Evolutionary conservation across 2,888 invertebrate genomes (phyloP).

Genomic region (Drosophila melanosoma): DNA sequence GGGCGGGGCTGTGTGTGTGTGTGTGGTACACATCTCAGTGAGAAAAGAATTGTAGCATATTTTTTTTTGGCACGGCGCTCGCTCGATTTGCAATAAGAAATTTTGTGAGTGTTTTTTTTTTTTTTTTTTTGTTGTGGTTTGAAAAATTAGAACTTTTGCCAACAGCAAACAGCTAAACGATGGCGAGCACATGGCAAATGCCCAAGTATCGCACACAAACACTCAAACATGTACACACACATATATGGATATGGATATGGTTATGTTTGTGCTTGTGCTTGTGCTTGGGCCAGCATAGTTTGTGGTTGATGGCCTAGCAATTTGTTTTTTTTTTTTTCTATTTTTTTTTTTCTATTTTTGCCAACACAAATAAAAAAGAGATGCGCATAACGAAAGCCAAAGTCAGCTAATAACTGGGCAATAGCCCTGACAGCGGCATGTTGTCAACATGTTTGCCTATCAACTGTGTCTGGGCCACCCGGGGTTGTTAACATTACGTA

Average conservation of each 20-base stretch:
- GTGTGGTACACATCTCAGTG: background rate
- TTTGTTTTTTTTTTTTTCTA: constrained; percentile 57
- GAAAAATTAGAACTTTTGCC: constrained; percentile 79
- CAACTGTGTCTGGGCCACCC: constrained; percentile 25
- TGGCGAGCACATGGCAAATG: constrained; percentile 60
- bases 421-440: constrained; percentile 37
- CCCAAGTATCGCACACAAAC: constrained; percentile 50
- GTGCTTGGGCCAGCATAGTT: constrained; percentile 61
- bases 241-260: constrained; percentile 31
- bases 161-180: constrained; percentile 59
- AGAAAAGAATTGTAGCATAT: constrained; percentile 58
- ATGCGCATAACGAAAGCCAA: constrained; percentile 21
- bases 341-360: constrained; percentile 4
- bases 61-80: constrained; percentile 66
- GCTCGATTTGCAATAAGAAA: constrained; percentile 79
- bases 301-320: constrained; percentile 76
- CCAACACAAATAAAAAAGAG: constrained; percentile 22
- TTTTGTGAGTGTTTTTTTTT: constrained; percentile 37
- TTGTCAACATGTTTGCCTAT: constrained; percentile 59
- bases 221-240: constrained; percentile 28
- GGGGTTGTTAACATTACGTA: constrained; percentile 41
- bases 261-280: constrained; percentile 42
- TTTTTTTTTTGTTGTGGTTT: constrained; percentile 58
- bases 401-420: constrained; percentile 71
- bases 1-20: background rate